Evolutionary conservation across 2,888 invertebrate species (phyloP).

Genomic region (Opisthograptis luteolata): DNA sequence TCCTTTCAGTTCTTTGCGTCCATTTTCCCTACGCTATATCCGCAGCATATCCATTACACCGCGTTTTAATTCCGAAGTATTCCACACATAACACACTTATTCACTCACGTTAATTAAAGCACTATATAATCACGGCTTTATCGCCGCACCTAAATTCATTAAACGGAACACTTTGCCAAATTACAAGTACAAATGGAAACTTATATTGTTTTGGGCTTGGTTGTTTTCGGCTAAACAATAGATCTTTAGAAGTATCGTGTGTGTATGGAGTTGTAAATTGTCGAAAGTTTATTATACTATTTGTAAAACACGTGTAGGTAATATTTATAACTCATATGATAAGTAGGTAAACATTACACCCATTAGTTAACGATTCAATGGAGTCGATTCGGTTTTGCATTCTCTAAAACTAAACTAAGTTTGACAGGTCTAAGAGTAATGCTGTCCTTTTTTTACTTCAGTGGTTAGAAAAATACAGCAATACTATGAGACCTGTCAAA

Average conservation of each 20-base stretch:
- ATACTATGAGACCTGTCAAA: too few relatives aligned
- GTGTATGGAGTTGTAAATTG: too few relatives aligned
- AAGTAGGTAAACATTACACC: too few relatives aligned
- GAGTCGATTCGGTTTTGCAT: too few relatives aligned
- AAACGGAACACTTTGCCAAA: constrained; percentile 23
- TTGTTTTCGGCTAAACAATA: not conserved
- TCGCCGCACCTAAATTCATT: constrained; percentile 27
- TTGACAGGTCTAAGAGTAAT: too few relatives aligned
- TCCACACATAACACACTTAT: constrained; percentile 30
- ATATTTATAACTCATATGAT: too few relatives aligned
- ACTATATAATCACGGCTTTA: constrained; percentile 30
- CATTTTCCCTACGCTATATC: not conserved
- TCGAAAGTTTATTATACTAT: too few relatives aligned
- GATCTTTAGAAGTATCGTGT: not conserved
- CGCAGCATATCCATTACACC: constrained; percentile 18
- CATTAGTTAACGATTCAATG: too few relatives aligned
- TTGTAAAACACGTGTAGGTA: too few relatives aligned
- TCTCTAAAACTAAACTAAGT: too few relatives aligned
- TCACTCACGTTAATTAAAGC: constrained; percentile 33
- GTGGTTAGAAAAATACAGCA: too few relatives aligned
- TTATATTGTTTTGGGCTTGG: constrained; percentile 1
- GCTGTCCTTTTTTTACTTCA: too few relatives aligned
- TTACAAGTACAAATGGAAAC: constrained; percentile 23
- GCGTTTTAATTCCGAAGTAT: constrained; percentile 15
- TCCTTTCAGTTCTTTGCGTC: not conserved